Evolutionary conservation across 2,888 invertebrate species (phyloP).

Genomic region (Falcaria lacertinaria): DNA sequence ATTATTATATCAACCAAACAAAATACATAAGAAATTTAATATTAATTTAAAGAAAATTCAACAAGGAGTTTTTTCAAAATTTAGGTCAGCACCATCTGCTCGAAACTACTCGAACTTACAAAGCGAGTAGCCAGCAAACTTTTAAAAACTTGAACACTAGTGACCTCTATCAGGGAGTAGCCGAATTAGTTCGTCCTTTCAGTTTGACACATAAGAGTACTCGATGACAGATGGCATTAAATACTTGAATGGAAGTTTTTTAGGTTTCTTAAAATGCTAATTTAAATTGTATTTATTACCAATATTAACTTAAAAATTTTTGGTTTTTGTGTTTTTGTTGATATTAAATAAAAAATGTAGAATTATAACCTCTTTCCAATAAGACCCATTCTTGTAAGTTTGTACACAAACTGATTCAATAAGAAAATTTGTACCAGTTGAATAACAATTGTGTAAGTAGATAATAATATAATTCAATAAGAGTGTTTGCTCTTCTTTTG

Average conservation of each 20-base stretch:
- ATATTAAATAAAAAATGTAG: too few species aligned
- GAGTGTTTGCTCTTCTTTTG: constrained; percentile 30
- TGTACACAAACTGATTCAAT: constrained; percentile 3
- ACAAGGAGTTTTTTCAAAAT: neutral
- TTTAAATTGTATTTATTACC: too few species aligned
- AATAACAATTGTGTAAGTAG: constrained; percentile 11
- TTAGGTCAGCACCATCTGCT: constrained; percentile 57
- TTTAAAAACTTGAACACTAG: constrained; percentile 36
- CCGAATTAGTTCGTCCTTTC: constrained; percentile 32
- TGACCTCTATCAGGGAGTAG: constrained; percentile 70
- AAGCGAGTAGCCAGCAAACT: constrained; percentile 38
- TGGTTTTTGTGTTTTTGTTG: too few species aligned
- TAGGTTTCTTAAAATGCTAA: neutral
- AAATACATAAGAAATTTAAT: too few species aligned
- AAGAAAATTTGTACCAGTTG: constrained; percentile 6
- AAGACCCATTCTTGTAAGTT: neutral
- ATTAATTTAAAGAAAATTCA: too few species aligned
- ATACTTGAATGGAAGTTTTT: neutral
- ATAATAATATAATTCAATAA: constrained; percentile 34
- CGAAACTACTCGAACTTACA: constrained; percentile 46
- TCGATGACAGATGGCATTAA: constrained; percentile 59
- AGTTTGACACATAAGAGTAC: constrained; percentile 24
- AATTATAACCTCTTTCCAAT: neutral
- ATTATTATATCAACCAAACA: too few species aligned
- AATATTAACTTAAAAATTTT: too few species aligned